phyloP scores from a whole-genome alignment of 2,888 invertebrate genomes.

The Spialia ferax region DNA sequence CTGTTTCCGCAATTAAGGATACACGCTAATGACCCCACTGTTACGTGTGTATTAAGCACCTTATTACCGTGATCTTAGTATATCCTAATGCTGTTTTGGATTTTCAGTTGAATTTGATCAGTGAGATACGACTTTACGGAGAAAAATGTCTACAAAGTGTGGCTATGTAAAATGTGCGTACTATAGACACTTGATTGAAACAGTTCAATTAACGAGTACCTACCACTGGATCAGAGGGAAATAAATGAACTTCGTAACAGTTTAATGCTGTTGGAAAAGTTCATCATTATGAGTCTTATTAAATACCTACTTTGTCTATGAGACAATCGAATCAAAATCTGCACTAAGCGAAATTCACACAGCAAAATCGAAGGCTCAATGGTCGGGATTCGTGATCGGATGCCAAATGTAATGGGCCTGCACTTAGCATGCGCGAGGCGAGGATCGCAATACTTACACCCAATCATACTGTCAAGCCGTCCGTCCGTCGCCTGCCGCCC shows the following conservation, averaged over 20 bases:
- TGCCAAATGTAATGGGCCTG: constrained; percentile 73
- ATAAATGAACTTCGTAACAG: too few relatives aligned
- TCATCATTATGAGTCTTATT: not conserved
- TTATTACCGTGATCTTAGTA: constrained; percentile 11
- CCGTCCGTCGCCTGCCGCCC: constrained; percentile 54
- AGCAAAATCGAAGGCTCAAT: constrained; percentile 37
- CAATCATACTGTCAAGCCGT: constrained; percentile 81
- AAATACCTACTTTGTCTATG: not conserved
- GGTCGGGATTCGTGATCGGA: constrained; percentile 67
- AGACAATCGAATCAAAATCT: constrained; percentile 18
- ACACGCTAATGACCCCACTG: constrained; percentile 42
- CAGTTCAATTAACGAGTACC: too few relatives aligned
- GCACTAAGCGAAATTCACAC: constrained; percentile 22
- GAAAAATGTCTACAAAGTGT: not conserved
- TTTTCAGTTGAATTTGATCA: too few relatives aligned
- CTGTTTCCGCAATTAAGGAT: constrained; percentile 77
- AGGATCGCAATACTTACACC: constrained; percentile 69
- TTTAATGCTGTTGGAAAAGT: too few relatives aligned
- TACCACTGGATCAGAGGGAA: too few relatives aligned
- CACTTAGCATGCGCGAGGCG: constrained; percentile 65
- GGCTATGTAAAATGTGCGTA: not conserved
- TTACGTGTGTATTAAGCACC: constrained; percentile 23
- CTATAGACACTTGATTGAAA: too few relatives aligned
- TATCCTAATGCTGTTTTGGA: too few relatives aligned
- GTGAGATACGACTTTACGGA: too few relatives aligned